Conservation (phyloP, 2,113 vertebrate species). For the Quiscalus mexicanus region DNA sequence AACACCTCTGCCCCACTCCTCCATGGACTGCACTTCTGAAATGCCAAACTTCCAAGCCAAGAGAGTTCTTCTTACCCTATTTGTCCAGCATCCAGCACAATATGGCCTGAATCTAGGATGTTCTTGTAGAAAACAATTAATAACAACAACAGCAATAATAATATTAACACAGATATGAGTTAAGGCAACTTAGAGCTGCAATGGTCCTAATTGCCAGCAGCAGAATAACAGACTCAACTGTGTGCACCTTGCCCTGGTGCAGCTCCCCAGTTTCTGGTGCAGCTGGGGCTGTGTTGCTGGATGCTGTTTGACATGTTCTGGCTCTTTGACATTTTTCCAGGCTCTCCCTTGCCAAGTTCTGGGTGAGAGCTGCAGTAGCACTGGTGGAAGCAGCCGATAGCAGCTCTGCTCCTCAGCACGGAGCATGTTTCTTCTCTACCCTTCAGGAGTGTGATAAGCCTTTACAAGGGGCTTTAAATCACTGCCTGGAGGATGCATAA, state of each 20-base stretch:
- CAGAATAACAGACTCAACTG: neutral
- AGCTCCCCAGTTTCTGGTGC: neutral
- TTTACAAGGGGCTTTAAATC: neutral
- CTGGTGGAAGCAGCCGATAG: neutral
- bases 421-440: neutral
- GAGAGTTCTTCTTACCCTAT: neutral
- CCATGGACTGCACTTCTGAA: neutral
- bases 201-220: neutral
- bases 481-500: neutral
- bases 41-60: neutral
- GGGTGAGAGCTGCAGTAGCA: neutral
- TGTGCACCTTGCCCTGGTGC: neutral
- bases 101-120: neutral
- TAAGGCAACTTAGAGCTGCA: neutral
- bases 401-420: accelerated
- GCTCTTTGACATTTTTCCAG: neutral
- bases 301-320: neutral
- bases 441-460: neutral
- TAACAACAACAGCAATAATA: neutral
- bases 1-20: neutral
- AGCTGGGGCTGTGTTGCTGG: neutral
- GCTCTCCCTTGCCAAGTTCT: neutral
- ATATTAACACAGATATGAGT: neutral
- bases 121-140: neutral
- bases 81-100: neutral